Percentiles rank a stretch among this genome's conserved stretches.
These are phyloP conservation scores for Dioctria linearis DNA, from an alignment of 2,888 invertebrate species.

Conservation along the genomic window DNA sequence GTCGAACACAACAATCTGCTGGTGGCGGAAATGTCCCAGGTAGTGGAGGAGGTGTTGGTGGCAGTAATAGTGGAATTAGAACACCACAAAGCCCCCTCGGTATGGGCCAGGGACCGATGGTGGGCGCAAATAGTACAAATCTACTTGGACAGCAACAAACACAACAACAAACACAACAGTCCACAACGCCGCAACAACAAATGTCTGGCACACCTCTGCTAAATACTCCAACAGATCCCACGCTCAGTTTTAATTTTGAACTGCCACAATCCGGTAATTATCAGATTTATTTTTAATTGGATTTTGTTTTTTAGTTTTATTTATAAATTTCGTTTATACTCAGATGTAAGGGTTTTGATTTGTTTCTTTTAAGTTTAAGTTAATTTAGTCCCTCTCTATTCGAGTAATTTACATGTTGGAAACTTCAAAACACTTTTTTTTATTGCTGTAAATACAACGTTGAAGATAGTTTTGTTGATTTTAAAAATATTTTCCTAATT, in stretches of 20 bases:
- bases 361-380: background rate
- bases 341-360: background rate
- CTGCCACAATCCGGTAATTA: slow-evolving; percentile 67
- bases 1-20: slow-evolving; percentile 76
- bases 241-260: slow-evolving; percentile 69
- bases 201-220: slow-evolving; percentile 65
- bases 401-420: background rate
- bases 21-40: slow-evolving; percentile 64
- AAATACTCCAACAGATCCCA: slow-evolving; percentile 69
- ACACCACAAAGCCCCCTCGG: slow-evolving; percentile 70
- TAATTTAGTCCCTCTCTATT: no score
- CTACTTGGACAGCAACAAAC: slow-evolving; percentile 61
- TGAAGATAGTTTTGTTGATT: slow-evolving; percentile 8
- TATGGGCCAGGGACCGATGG: slow-evolving; percentile 67
- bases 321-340: no score
- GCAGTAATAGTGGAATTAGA: slow-evolving; percentile 62
- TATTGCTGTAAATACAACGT: background rate
- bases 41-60: slow-evolving; percentile 59
- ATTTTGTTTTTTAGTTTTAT: slow-evolving; percentile 1
- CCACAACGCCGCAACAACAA: slow-evolving; percentile 60
- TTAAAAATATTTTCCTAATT: background rate
- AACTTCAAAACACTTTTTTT: background rate
- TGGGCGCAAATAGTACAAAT: slow-evolving; percentile 67
- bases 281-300: slow-evolving; percentile 24
- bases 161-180: slow-evolving; percentile 59